Base-by-base conservation (phyloP, 2,113 vertebrate genomes). In the Puma concolor region DNA sequence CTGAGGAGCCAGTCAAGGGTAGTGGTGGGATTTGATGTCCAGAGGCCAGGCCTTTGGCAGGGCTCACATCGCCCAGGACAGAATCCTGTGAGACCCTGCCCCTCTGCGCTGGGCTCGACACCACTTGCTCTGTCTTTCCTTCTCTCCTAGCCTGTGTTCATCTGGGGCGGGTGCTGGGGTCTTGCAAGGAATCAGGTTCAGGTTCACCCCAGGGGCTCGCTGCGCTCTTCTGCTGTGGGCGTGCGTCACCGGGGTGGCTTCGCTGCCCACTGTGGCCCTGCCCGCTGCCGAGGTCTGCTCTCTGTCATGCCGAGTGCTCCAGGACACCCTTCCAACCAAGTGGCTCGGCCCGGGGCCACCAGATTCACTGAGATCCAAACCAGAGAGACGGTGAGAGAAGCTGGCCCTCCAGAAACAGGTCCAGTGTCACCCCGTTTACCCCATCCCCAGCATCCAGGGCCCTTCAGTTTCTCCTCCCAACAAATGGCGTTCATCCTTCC, bases 181-280 rank as follows among this genome's bases (percentile, higher is more conserved):
- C 88, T 48, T 12, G 0, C 54, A 17, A 33, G 64, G 36, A 57
- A 36, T 94, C 54, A 11, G 80, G 63, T 21, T 36, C 50, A 50
- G 27, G 13, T 7, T 0, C 33, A 23, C 38, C 36, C 50, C 38
- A 41, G 38, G 8, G 66, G 7, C 7, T 4, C 19, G 7, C 41
- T 52, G 86, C 12, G 7, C n/a, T 31, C 71, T 25, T 77, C 31
- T 0, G 52, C 13, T 1, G 1, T 23, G 5, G 38, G 19, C 10
- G 7, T 21, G 19, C 1, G 0, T 17, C 52, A 3, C 5, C 29
- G 25, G n/a, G 33, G 44, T 25, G 0, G 17, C 21, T 38, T 17
- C 52, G 23, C 31, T 52, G 66, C 3, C 63, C 21, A 17, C 67
- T 36, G 66, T 72, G 48, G 29, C 64, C 21, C 12, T 17, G 31